These are phyloP conservation scores for Tangara arthus DNA, from an alignment of 2,797 vertebrate species.

Conservation along the genomic window DNA sequence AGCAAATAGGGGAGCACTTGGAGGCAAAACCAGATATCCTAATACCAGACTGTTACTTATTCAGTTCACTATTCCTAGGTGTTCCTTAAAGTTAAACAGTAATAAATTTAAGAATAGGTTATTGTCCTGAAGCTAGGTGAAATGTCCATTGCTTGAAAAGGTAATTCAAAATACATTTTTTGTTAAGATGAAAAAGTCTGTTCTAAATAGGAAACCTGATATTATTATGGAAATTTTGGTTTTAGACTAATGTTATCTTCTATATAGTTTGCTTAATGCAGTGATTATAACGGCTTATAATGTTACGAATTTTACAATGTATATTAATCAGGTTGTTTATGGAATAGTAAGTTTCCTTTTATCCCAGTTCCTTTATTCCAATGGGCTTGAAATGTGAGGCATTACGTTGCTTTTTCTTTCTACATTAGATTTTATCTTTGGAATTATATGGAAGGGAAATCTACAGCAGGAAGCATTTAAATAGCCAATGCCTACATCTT, in stretches of 20 bases:
- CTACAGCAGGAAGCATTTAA: slow-evolving; percentile 33
- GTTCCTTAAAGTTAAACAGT: neutral
- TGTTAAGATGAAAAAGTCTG: neutral
- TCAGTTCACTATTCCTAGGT: neutral
- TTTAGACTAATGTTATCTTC: neutral
- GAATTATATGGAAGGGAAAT: neutral
- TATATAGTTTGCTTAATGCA: neutral
- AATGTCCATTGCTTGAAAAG: neutral
- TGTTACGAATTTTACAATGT: neutral
- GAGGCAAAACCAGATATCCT: neutral
- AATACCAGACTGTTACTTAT: neutral
- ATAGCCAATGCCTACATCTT: neutral
- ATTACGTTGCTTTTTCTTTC: neutral
- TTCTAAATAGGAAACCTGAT: neutral
- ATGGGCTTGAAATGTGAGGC: neutral
- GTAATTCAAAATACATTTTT: neutral
- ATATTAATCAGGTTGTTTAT: neutral
- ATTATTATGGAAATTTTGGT: neutral
- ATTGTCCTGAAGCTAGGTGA: neutral
- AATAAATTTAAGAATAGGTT: neutral
- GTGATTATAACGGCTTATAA: neutral
- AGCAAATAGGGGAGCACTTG: neutral
- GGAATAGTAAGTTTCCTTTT: neutral
- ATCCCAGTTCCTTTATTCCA: neutral
- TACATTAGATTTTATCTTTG: slow-evolving; percentile 43